Evolutionary conservation across 2,888 invertebrate species (phyloP).

Genomic region (Tuta absoluta): DNA sequence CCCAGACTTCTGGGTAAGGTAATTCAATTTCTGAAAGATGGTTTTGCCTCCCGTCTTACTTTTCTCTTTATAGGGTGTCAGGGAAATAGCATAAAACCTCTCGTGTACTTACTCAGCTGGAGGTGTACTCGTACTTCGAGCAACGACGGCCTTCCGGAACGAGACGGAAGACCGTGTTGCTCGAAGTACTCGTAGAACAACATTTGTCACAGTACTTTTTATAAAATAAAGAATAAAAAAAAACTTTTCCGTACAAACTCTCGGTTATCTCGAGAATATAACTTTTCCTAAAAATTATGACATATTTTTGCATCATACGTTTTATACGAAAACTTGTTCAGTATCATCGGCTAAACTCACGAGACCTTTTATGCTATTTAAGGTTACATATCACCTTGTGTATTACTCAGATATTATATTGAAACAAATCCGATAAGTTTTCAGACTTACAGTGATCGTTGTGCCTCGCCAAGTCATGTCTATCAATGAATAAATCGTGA

Average conservation of each 20-base stretch:
- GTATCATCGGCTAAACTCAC: background rate
- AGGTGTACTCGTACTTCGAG: too few relatives aligned
- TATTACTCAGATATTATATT: background rate
- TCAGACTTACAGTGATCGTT: constrained; percentile 92
- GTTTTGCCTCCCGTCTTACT: background rate
- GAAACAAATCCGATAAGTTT: background rate
- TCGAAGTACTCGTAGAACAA: too few relatives aligned
- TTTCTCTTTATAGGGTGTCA: background rate
- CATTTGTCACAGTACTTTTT: too few relatives aligned
- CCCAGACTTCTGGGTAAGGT: background rate
- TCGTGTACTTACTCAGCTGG: background rate
- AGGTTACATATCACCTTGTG: background rate
- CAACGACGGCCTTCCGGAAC: too few relatives aligned
- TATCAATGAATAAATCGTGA: constrained; percentile 98
- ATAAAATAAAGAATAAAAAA: too few relatives aligned
- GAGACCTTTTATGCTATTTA: background rate
- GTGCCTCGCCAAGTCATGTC: constrained; percentile 95
- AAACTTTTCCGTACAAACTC: too few relatives aligned
- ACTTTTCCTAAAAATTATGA: too few relatives aligned
- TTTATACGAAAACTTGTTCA: too few relatives aligned
- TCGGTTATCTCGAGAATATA: too few relatives aligned
- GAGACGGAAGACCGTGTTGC: too few relatives aligned
- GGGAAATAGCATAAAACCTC: background rate
- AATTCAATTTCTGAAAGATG: constrained; percentile 21
- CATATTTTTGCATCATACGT: too few relatives aligned